phyloP scores from a whole-genome alignment of 2,113 vertebrate genomes.

The Perognathus longimembris region DNA sequence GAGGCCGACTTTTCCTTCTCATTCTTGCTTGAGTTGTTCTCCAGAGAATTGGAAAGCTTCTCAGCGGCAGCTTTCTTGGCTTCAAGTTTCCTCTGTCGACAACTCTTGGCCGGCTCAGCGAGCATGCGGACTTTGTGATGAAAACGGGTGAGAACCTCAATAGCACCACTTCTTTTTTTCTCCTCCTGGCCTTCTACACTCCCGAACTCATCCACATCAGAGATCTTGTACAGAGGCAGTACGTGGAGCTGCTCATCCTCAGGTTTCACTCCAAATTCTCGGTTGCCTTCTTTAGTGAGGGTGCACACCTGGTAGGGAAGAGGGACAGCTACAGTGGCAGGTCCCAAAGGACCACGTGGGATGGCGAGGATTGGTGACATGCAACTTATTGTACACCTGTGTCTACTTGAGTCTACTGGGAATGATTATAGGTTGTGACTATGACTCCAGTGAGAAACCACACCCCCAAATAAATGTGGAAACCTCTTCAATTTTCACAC shows the following conservation, averaged over 20 bases:
- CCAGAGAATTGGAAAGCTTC: constrained; percentile 89
- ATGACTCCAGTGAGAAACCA: neutral
- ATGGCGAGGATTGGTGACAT: neutral
- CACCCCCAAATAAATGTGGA: neutral
- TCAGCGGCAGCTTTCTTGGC: constrained; percentile 94
- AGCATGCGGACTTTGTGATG: constrained; percentile 96
- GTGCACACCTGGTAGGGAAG: constrained; percentile 92
- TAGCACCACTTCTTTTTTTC: constrained; percentile 94
- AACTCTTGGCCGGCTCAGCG: constrained; percentile 95
- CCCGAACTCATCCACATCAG: constrained; percentile 95
- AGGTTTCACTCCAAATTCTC: constrained; percentile 92
- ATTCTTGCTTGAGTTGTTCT: constrained; percentile 89
- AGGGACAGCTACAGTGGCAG: neutral
- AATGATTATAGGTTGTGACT: neutral
- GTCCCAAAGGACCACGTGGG: neutral
- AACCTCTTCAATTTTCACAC: neutral
- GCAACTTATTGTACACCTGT: neutral
- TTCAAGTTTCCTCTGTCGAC: constrained; percentile 96
- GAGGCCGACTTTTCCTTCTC: constrained; percentile 90
- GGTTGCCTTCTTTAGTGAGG: constrained; percentile 97
- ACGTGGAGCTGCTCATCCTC: constrained; percentile 98
- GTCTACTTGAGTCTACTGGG: neutral
- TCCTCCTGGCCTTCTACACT: constrained; percentile 94
- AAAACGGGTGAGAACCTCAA: constrained; percentile 95
- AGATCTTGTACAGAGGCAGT: constrained; percentile 95